These are phyloP conservation scores for Andrena hattorfiana DNA, from an alignment of 2,888 invertebrate species.

Conservation along the genomic window DNA sequence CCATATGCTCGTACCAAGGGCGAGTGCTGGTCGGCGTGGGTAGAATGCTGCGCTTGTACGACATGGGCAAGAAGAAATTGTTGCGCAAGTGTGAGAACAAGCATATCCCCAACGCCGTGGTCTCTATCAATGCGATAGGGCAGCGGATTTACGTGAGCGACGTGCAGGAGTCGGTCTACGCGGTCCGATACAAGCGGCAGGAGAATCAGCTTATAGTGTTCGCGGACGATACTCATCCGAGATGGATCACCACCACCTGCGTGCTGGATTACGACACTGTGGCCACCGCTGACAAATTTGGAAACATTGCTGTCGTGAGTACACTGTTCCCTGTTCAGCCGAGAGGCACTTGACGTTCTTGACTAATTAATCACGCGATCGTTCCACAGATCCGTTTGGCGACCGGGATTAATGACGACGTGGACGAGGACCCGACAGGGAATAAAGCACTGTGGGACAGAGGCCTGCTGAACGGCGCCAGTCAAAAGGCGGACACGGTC, in stretches of 20 bases:
- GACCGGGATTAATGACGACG: conserved; percentile 97
- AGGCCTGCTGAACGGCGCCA: conserved; percentile 97
- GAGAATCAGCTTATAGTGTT: conserved; percentile 99
- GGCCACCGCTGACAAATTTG: conserved; percentile 99
- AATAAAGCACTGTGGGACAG: conserved; percentile 98
- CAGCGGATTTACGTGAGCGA: conserved; percentile 98
- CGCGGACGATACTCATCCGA: conserved; percentile 98
- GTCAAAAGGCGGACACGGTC: conserved; percentile 97
- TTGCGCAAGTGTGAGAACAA: conserved; percentile 99
- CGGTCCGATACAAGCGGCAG: conserved; percentile 96
- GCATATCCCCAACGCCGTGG: conserved; percentile 98
- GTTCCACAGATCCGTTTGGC: conserved; percentile 90
- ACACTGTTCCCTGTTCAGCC: neutral
- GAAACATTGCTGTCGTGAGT: conserved; percentile 95
- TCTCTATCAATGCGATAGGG: conserved; percentile 97
- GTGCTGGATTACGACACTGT: conserved; percentile 98
- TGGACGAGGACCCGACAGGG: conserved; percentile 99
- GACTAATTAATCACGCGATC: neutral
- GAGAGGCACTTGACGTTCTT: neutral
- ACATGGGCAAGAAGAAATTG: conserved; percentile 98
- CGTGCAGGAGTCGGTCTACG: conserved; percentile 98
- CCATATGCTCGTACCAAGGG: conserved; percentile 96
- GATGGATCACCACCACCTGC: conserved; percentile 97
- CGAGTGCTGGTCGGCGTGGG: conserved; percentile 97
- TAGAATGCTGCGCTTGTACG: conserved; percentile 95